These are phyloP conservation scores for Falco novaeseelandiae DNA, from an alignment of 2,797 vertebrate genomes.

Conservation along the genomic window DNA sequence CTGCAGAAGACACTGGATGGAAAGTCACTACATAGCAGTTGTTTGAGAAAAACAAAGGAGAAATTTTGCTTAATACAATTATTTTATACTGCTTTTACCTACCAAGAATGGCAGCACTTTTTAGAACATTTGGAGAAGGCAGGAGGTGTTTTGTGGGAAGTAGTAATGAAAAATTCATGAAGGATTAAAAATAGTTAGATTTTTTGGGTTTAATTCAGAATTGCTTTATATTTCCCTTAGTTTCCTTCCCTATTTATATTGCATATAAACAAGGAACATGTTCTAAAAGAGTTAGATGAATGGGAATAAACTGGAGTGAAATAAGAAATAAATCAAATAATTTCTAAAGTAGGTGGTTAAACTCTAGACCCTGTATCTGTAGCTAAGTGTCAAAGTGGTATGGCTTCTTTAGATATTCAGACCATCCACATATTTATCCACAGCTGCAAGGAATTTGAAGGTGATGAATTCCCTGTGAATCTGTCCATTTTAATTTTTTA, in stretches of 20 bases:
- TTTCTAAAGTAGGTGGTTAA: background rate
- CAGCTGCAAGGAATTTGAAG: background rate
- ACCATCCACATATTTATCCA: background rate
- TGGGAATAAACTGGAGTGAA: slow-evolving; percentile 28
- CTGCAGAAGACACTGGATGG: slow-evolving; percentile 10
- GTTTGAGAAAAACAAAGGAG: slow-evolving; percentile 35
- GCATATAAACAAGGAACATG: slow-evolving; percentile 64
- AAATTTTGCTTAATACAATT: slow-evolving; percentile 59
- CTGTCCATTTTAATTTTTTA: background rate
- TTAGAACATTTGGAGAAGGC: slow-evolving; percentile 74
- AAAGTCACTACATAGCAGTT: slow-evolving; percentile 1
- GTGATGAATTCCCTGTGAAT: background rate
- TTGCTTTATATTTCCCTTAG: slow-evolving; percentile 61
- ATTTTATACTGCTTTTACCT: slow-evolving; percentile 51
- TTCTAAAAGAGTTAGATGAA: slow-evolving; percentile 58
- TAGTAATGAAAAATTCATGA: slow-evolving; percentile 75
- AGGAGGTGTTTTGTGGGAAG: slow-evolving; percentile 75
- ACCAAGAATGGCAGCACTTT: slow-evolving; percentile 54
- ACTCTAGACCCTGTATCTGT: background rate
- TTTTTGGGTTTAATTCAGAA: slow-evolving; percentile 71
- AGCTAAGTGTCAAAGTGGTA: background rate
- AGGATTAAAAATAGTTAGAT: slow-evolving; percentile 71
- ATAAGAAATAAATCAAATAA: background rate
- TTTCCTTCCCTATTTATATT: slow-evolving; percentile 63
- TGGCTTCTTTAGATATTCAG: background rate